Base-by-base conservation (phyloP, 2,888 invertebrate genomes). In the Noctua fimbriata region DNA sequence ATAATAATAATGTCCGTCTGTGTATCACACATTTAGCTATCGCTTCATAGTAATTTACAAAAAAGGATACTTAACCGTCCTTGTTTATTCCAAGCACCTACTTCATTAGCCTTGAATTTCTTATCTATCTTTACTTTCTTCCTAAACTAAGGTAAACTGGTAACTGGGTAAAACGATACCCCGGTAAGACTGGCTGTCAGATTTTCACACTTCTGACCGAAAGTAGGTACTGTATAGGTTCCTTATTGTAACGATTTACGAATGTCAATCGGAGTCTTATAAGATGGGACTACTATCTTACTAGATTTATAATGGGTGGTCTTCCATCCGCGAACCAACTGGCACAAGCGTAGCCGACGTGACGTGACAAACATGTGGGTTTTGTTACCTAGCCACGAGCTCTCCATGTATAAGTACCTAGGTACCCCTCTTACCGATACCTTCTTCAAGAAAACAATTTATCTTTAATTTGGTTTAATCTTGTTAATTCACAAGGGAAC, bases 401-500 rank as follows among this genome's bases (percentile, higher is more conserved):
- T 16, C 24, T n/a, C 55, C 55, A 16, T 28, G 28, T 60, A 16
- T 28, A 60, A 28, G 28, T 28, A 28, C 18, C 7, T 28, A 63
- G 32, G 32, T 32, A 28, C 21, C 10, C 32, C 21, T 18, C 18
- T 4, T 9, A 32, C 14, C n/a, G 5, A 60, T 28, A 60, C 21
- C 18, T 21, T 21, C 63, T 65, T 21, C 32, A 21, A 65, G 28
- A 24, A 41, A 78, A 12, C 32, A 12, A 77, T 28, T 36, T 36
- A 3, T 76, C 21, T 60, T 65, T 44, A 44, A 65, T 82, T 65
- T 41, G 28, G n/a, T 55, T 73, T 63, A 44, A 52, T 52, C 28
- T 55, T 10, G 18, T 12, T 18, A 82, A 75, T 65, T 36, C 65
- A 65, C 65, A 44, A 18, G 84, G 28, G 32, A 70, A 55, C 69